Evolutionary conservation across 2,888 invertebrate genomes (phyloP).

Genomic region (Imbricaverruca yamaguchii): DNA sequence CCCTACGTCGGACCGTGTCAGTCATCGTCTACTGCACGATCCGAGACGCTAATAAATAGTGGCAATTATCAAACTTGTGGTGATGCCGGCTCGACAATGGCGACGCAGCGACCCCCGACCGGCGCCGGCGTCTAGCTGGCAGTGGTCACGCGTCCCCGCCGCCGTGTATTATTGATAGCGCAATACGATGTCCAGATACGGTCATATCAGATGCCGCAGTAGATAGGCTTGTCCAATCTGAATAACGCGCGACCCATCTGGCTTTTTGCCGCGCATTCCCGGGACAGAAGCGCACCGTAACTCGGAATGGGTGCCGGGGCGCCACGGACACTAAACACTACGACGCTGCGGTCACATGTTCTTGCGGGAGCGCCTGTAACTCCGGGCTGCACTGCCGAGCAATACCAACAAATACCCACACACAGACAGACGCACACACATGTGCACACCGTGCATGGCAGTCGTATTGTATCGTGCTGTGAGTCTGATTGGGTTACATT

Average conservation of each 20-base stretch:
- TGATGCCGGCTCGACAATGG: not conserved
- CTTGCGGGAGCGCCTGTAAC: too few species aligned
- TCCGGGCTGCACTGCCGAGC: too few species aligned
- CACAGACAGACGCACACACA: too few species aligned
- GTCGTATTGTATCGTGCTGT: too few species aligned
- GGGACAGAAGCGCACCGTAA: not conserved
- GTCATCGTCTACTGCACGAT: not conserved
- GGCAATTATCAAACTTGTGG: not conserved
- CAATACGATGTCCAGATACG: not conserved
- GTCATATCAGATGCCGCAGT: conserved; percentile 4
- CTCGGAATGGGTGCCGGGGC: not conserved
- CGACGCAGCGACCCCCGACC: not conserved
- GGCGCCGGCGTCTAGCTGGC: not conserved
- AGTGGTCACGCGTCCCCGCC: not conserved
- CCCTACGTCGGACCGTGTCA: not conserved
- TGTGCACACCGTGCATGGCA: too few species aligned
- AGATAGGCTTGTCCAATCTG: conserved; percentile 7
- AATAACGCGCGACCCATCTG: not conserved
- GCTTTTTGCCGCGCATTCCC: not conserved
- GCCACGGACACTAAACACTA: too few species aligned
- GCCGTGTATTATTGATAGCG: conserved; percentile 6
- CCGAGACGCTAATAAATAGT: not conserved
- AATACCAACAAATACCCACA: too few species aligned
- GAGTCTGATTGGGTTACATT: too few species aligned
- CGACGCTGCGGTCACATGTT: too few species aligned